These are phyloP conservation scores for Chloromyia formosa DNA, from an alignment of 2,888 invertebrate genomes.

Conservation along the genomic window DNA sequence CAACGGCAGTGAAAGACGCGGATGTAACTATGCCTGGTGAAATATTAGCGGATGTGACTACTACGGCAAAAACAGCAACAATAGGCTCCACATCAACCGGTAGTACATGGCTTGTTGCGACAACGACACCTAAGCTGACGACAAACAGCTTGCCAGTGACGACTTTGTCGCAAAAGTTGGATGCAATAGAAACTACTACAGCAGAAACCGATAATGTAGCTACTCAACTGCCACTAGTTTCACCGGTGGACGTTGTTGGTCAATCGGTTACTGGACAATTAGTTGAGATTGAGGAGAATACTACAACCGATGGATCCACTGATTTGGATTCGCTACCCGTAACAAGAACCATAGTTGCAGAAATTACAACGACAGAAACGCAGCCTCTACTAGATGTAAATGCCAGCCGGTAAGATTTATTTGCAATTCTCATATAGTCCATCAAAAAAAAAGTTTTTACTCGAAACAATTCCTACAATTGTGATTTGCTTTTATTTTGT, in stretches of 20 bases:
- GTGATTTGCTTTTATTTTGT: too few species aligned
- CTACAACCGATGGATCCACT: neutral
- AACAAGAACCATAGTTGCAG: neutral
- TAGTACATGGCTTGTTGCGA: constrained; percentile 13
- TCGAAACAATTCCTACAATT: too few species aligned
- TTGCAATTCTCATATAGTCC: too few species aligned
- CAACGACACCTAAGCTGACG: constrained; percentile 8
- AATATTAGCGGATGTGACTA: constrained; percentile 17
- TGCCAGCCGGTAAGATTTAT: constrained; percentile 23
- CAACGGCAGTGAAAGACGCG: neutral
- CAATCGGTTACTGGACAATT: neutral
- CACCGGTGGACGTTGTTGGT: neutral
- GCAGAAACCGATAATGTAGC: neutral
- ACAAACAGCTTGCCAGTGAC: constrained; percentile 4
- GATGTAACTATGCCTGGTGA: neutral
- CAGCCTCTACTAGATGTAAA: neutral
- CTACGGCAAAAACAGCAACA: neutral
- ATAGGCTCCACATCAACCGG: neutral
- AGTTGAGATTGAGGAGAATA: constrained; percentile 2
- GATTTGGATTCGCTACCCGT: neutral
- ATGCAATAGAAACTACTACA: constrained; percentile 6
- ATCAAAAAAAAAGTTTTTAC: too few species aligned
- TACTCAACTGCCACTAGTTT: neutral
- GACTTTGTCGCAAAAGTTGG: constrained; percentile 8
- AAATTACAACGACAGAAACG: constrained; percentile 3